Percentiles rank a stretch among this genome's conserved stretches.
These are phyloP conservation scores for Morinoia aosen DNA, from an alignment of 2,888 invertebrate genomes.

Conservation along the genomic window DNA sequence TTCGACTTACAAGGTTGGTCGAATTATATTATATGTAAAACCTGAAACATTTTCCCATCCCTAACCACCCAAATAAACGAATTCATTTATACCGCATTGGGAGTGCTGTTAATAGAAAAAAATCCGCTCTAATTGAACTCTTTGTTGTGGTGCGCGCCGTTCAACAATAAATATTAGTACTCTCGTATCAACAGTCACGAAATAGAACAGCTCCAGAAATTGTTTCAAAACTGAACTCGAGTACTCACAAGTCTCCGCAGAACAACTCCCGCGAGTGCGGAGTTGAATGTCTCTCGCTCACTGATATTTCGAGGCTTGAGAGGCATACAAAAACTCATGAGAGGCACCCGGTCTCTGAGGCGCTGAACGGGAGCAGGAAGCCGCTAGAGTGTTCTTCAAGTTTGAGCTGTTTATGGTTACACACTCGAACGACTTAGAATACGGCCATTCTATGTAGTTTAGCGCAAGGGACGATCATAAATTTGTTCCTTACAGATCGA, in stretches of 20 bases:
- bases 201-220: background rate
- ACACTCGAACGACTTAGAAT: background rate
- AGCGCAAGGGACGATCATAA: background rate
- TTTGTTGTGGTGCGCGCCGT: background rate
- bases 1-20: too few relatives aligned
- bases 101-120: background rate
- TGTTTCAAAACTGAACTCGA: background rate
- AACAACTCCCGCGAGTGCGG: background rate
- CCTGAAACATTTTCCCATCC: background rate
- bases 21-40: background rate
- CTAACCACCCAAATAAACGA: background rate
- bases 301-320: background rate
- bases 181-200: background rate
- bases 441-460: background rate
- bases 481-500: background rate
- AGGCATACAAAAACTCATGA: background rate
- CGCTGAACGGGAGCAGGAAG: background rate
- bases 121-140: background rate
- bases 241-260: background rate
- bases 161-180: background rate
- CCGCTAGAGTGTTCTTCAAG: background rate
- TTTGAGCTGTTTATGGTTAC: background rate
- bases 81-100: too few relatives aligned
- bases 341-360: background rate
- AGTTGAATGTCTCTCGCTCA: background rate